Evolutionary conservation across 2,113 vertebrate genomes (phyloP).

Genomic region (Pterocles burchelli): DNA sequence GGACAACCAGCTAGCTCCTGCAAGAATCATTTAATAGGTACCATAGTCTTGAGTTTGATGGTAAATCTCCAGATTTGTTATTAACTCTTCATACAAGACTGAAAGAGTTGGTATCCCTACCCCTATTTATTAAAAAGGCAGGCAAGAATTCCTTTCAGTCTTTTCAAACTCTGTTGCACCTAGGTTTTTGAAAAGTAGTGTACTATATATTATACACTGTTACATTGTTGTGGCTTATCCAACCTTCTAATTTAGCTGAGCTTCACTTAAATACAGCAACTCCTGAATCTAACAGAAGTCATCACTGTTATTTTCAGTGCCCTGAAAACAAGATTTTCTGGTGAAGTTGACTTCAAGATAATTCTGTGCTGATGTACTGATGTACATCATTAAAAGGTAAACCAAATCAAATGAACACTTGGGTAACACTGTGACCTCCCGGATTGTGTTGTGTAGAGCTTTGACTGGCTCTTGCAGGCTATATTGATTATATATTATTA

Average conservation of each 20-base stretch:
- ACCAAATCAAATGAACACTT: neutral
- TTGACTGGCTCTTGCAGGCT: neutral
- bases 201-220: neutral
- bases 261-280: neutral
- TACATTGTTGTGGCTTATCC: neutral
- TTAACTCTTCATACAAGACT: neutral
- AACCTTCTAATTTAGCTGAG: neutral
- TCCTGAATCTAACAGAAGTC: neutral
- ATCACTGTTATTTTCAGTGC: neutral
- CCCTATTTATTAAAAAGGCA: neutral
- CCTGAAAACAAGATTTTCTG: conserved; percentile 1
- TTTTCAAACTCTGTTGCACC: neutral
- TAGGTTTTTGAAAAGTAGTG: neutral
- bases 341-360: neutral
- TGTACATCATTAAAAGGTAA: conserved; percentile 42
- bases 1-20: neutral
- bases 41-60: neutral
- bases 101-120: neutral
- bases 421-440: conserved; percentile 14
- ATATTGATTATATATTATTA: conserved; percentile 30
- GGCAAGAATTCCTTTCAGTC: neutral
- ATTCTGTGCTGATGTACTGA: neutral
- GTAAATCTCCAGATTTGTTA: neutral
- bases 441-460: neutral
- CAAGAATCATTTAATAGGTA: neutral